Percentiles rank a stretch among this genome's conserved stretches.
phyloP scores from a whole-genome alignment of 2,113 vertebrate genomes.

The Silurus glanis region DNA sequence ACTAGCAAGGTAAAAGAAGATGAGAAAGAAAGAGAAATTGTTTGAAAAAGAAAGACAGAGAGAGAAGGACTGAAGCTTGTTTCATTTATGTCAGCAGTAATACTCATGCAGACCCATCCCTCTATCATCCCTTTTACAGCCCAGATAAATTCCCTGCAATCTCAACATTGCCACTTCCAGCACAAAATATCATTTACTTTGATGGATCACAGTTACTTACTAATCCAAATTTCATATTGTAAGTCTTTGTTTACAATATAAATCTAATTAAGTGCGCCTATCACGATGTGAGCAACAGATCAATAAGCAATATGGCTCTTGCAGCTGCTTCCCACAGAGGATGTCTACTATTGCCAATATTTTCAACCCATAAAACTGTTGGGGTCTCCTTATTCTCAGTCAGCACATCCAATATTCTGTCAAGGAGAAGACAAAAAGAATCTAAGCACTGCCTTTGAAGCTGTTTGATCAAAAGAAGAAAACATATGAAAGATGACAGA shows the following conservation, averaged over 20 bases:
- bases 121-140: conserved; percentile 51
- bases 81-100: conserved; percentile 53
- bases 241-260: conserved; percentile 83
- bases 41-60: neutral
- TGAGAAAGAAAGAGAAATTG: neutral
- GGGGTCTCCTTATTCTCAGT: conserved; percentile 56
- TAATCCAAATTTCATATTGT: conserved; percentile 74
- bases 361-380: conserved; percentile 70
- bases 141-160: conserved; percentile 66
- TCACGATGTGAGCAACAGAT: conserved; percentile 72
- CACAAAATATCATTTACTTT: conserved; percentile 72
- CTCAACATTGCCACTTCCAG: conserved; percentile 66
- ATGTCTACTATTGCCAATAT: conserved; percentile 75
- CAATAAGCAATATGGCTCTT: conserved; percentile 82
- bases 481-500: conserved; percentile 3
- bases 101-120: conserved; percentile 40
- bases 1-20: neutral
- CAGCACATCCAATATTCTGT: conserved; percentile 72
- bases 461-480: conserved; percentile 34
- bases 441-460: conserved; percentile 59
- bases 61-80: neutral
- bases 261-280: conserved; percentile 82
- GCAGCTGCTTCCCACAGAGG: conserved; percentile 78
- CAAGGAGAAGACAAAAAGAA: conserved; percentile 66
- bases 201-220: conserved; percentile 75